Evolutionary conservation across 2,113 vertebrate species (phyloP).

Genomic region (Emydocephalus ijimae): DNA sequence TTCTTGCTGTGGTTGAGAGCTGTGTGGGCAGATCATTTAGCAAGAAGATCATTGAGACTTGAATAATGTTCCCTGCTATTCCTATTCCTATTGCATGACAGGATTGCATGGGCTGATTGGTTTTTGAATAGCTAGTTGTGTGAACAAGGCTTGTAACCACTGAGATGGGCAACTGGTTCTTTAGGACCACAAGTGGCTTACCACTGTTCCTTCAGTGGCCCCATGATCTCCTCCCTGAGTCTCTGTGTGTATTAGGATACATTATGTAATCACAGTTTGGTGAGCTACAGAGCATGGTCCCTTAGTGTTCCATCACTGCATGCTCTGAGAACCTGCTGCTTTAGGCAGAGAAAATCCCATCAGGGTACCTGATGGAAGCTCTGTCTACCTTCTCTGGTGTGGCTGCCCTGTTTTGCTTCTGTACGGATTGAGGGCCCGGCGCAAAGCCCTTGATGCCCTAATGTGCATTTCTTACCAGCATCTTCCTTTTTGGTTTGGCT

Average conservation of each 20-base stretch:
- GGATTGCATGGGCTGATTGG: not conserved
- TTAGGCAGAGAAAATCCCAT: not conserved
- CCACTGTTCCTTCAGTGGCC: not conserved
- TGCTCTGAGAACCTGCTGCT: not conserved
- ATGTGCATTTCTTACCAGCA: not conserved
- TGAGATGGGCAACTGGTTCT: not conserved
- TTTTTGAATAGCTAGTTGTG: not conserved
- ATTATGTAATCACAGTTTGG: not conserved
- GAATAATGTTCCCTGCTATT: not conserved
- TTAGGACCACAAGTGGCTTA: not conserved
- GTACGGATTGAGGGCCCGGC: too few species aligned
- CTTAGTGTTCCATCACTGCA: not conserved
- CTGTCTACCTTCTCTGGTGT: not conserved
- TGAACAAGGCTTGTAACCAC: not conserved
- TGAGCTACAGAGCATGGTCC: not conserved
- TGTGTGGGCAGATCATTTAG: too few species aligned
- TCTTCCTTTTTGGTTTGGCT: fast-evolving
- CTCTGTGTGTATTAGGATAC: not conserved
- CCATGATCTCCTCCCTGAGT: not conserved
- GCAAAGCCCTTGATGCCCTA: too few species aligned
- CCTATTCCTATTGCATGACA: not conserved
- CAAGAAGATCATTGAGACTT: not conserved
- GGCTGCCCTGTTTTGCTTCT: not conserved
- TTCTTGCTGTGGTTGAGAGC: not conserved
- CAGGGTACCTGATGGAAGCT: not conserved